Conservation (phyloP, 2,888 invertebrate genomes). For the Trachelus tabidus region DNA sequence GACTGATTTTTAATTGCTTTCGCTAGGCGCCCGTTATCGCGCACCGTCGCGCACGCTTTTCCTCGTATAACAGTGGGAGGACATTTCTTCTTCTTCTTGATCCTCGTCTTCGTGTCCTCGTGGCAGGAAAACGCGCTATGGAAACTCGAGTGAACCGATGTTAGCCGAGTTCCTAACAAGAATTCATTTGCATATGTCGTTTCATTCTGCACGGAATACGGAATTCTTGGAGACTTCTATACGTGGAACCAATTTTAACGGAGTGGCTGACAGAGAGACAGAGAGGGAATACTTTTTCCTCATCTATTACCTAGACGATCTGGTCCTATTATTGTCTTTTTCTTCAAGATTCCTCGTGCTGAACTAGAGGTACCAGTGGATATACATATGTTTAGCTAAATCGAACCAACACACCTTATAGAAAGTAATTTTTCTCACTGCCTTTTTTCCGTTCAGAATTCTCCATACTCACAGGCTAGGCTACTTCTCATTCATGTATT, state of each 20-base stretch:
- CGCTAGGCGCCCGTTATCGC: slow-evolving; percentile 28
- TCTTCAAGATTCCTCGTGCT: neutral
- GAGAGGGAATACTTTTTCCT: neutral
- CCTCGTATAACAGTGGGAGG: neutral
- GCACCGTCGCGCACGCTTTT: neutral
- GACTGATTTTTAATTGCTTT: slow-evolving; percentile 51
- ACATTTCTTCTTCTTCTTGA: slow-evolving; percentile 9
- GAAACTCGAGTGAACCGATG: slow-evolving; percentile 3
- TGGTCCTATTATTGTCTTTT: neutral
- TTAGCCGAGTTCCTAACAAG: slow-evolving; percentile 31
- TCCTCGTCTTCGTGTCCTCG: slow-evolving; percentile 8
- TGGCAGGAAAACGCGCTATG: slow-evolving; percentile 6
- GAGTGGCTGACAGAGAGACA: neutral
- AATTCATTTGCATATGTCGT: slow-evolving; percentile 44
- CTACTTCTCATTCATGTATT: neutral
- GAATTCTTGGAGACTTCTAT: slow-evolving; percentile 32
- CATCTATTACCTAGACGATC: neutral
- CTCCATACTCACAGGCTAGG: neutral
- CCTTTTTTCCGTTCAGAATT: neutral
- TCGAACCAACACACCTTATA: neutral
- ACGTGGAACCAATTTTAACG: neutral
- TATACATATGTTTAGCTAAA: neutral
- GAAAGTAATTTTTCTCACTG: neutral
- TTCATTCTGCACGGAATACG: slow-evolving; percentile 30
- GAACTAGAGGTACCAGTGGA: neutral